Evolutionary conservation across 1,140 invertebrate genomes (phyloP), one percentile per base, ranked within the genome.

Genomic region (Limonius californicus): DNA sequence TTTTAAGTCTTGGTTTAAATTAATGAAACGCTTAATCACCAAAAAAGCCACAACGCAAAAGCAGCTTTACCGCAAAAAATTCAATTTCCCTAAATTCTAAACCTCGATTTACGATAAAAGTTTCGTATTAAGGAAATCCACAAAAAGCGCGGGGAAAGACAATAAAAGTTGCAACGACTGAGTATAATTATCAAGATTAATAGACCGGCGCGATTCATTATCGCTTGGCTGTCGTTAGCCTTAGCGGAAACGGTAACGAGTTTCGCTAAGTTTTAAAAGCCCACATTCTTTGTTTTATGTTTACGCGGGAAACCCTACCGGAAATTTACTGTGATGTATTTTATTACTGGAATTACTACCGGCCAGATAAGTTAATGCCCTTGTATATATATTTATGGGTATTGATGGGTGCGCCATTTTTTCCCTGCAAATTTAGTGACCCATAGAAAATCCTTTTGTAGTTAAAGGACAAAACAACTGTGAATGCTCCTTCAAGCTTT

Each of bases 111-210:
- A 18, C 45, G 45, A 50, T 50, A 12, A 50, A 50, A 50, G 45
- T 50, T 50, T 50, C 20, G n/a, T 19, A 50, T 50, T 50, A 16
- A 50, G 45, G 16, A 19, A 50, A 50, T 50, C 45, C 45, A 21
- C 20, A 50, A 50, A 61, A 61, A 61, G 35, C 30, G 58, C 30
- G 27, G 35, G 18, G 59, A 50, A 61, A 59, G 54, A 61, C 59
- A 61, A 61, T 61, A 61, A 61, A 61, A 61, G 59, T 54, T 61
- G 35, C n/a, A 54, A 61, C 14, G 53, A 61, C 47, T 30, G 35
- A 47, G 59, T 54, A 61, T 61, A 61, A 61, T 61, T 61, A 61
- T 61, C 59, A 61, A 61, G 59, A 61, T 61, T 61, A 61, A 61
- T 61, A 61, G 59, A 61, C 59, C 59, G 59, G 16, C 50, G 53